Evolutionary conservation across 2,113 vertebrate species (phyloP).

Genomic region (Antechinus stuartii): DNA sequence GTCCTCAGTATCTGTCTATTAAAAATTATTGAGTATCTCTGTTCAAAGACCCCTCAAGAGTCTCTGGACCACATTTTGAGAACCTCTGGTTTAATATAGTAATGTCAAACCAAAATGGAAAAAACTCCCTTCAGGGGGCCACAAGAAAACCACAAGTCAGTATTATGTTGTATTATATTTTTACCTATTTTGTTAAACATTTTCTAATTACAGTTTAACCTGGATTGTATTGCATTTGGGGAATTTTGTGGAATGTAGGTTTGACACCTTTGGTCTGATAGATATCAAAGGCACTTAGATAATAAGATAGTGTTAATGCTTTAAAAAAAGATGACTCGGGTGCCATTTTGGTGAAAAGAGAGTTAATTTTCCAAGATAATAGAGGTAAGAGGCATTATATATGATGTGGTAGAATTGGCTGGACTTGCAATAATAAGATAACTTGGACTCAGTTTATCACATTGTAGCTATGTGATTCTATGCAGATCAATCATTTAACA

Average conservation of each 20-base stretch:
- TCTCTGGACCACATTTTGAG: too few relatives aligned
- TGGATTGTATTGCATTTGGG: not conserved
- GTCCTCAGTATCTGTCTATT: too few relatives aligned
- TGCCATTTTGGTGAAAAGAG: not conserved
- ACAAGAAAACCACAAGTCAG: not conserved
- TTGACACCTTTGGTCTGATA: not conserved
- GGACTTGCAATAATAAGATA: too few relatives aligned
- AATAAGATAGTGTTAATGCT: not conserved
- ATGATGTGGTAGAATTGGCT: too few relatives aligned
- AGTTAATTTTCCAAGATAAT: too few relatives aligned
- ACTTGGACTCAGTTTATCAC: too few relatives aligned
- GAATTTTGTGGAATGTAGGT: not conserved
- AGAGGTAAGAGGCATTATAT: too few relatives aligned
- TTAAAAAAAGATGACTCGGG: not conserved
- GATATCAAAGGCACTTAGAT: not conserved
- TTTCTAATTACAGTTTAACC: not conserved
- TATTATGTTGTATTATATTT: not conserved
- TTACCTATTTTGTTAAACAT: not conserved
- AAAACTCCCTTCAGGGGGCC: not conserved
- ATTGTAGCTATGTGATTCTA: not conserved
- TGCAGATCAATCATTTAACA: not conserved
- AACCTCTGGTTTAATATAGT: not conserved
- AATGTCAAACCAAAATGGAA: not conserved
- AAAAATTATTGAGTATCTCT: too few relatives aligned
- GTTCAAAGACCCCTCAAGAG: too few relatives aligned